A percentile compares a stretch with the other conserved stretches of the same genome.
These are phyloP conservation scores for Hormiphora californensis DNA, from an alignment of 37 sponge, comb jelly and placozoan genomes.

Conservation along the genomic window DNA sequence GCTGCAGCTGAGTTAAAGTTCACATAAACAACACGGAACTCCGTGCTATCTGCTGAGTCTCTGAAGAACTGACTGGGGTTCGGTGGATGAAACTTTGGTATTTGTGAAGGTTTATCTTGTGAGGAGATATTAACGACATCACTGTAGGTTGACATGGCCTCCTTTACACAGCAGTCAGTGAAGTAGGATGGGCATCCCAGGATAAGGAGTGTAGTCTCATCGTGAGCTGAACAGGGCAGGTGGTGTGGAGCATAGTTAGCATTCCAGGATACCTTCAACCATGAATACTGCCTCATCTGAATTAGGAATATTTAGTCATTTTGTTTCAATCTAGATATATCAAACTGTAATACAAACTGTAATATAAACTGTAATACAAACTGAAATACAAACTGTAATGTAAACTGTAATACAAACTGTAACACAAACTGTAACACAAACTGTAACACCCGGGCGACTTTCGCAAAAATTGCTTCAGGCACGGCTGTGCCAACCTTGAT, in stretches of 20 bases:
- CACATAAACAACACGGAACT: constrained; percentile 27
- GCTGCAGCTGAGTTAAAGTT: too few species aligned
- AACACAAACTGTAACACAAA: too few species aligned
- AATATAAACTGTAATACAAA: too few species aligned
- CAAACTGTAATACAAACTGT: too few species aligned
- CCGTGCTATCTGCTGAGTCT: neutral
- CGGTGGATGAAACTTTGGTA: constrained; percentile 27
- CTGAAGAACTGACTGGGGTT: neutral
- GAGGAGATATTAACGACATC: neutral
- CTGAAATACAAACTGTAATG: too few species aligned
- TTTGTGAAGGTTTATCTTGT: constrained; percentile 38
- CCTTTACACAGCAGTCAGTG: neutral
- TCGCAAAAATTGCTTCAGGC: too few species aligned
- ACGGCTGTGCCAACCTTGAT: too few species aligned
- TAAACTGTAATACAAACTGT: too few species aligned
- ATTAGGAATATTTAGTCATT: too few species aligned
- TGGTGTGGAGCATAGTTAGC: constrained; percentile 40
- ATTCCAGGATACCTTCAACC: constrained; percentile 40
- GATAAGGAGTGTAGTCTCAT: neutral
- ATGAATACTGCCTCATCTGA: too few species aligned
- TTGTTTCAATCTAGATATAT: too few species aligned
- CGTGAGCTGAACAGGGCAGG: constrained; percentile 7
- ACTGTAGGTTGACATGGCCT: neutral
- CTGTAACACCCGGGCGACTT: too few species aligned
- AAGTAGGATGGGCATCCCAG: neutral